Conservation (phyloP, 30 jellyfish, hydroid and myxozoan species). For the Hydractinia echinata region DNA sequence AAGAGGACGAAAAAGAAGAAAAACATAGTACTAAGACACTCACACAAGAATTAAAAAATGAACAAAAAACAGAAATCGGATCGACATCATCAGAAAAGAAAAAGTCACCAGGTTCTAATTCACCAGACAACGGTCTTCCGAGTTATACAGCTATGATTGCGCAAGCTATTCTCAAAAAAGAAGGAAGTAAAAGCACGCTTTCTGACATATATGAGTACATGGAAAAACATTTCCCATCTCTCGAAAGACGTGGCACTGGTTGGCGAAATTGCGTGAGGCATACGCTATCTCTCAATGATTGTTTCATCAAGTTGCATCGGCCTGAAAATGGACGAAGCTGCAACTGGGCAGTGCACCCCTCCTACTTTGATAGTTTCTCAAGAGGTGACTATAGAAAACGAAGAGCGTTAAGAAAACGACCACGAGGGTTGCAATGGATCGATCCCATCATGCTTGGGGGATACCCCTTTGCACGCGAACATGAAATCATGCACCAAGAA, state of each 20-base stretch:
- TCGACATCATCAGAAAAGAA: conserved; percentile 8
- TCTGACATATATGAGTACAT: conserved; percentile 89
- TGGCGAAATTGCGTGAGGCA: conserved; percentile 99
- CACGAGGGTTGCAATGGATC: conserved; percentile 24
- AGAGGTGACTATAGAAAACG: conserved; percentile 61
- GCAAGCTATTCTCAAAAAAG: conserved; percentile 81
- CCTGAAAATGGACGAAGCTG: conserved; percentile 99
- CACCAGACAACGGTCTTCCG: conserved; percentile 35
- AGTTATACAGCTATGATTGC: conserved; percentile 92
- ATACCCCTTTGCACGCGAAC: conserved; percentile 11
- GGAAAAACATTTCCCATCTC: conserved; percentile 69
- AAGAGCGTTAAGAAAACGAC: conserved; percentile 27
- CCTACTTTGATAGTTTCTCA: conserved; percentile 81
- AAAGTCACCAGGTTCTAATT: not conserved
- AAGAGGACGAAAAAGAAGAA: not conserved
- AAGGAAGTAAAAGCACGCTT: conserved; percentile 63
- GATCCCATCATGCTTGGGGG: conserved; percentile 25
- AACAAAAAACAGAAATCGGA: not conserved
- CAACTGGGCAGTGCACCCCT: conserved; percentile 97
- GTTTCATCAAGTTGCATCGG: conserved; percentile 89
- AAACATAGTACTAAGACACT: not conserved
- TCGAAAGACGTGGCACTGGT: conserved; percentile 91
- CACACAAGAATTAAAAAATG: not conserved
- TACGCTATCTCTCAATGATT: conserved; percentile 86
- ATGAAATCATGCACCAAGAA: not conserved